Percentiles rank a stretch among this genome's conserved stretches.
Evolutionary conservation across 1,140 invertebrate genomes (phyloP).

Genomic region (Goniozus legneri): DNA sequence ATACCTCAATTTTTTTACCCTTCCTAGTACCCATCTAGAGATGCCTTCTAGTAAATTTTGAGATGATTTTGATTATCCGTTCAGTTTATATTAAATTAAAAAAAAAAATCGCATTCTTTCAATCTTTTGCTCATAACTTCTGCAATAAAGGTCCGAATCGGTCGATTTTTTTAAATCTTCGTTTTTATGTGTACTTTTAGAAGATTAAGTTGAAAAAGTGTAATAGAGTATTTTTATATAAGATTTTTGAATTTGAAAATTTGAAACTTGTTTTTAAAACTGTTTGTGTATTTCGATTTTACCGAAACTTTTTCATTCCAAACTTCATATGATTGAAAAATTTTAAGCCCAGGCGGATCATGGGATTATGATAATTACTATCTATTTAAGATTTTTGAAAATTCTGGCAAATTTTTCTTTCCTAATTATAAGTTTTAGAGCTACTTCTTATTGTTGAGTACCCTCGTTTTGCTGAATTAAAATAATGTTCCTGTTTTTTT

Average conservation of each 20-base stretch:
- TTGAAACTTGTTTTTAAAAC: background rate
- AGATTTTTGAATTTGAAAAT: background rate
- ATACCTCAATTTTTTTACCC: too few relatives aligned
- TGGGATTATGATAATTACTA: background rate
- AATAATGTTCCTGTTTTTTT: background rate
- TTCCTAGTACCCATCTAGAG: too few relatives aligned
- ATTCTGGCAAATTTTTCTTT: background rate
- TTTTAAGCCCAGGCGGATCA: background rate
- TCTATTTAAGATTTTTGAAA: background rate
- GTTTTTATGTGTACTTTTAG: background rate
- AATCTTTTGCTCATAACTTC: background rate
- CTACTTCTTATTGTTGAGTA: background rate
- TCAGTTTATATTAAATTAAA: background rate
- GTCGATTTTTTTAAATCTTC: background rate
- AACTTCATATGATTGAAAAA: background rate
- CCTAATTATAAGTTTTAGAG: background rate
- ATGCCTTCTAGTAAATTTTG: too few relatives aligned
- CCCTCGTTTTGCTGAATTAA: background rate
- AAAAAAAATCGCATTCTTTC: background rate
- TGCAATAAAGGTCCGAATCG: background rate
- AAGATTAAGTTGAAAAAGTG: background rate
- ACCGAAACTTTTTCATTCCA: background rate
- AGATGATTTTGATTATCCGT: background rate
- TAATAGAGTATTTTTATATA: too few relatives aligned
- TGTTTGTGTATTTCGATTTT: background rate